phyloP scores from a whole-genome alignment of 2,113 vertebrate genomes.

The Corythoichthys haematopterus region DNA sequence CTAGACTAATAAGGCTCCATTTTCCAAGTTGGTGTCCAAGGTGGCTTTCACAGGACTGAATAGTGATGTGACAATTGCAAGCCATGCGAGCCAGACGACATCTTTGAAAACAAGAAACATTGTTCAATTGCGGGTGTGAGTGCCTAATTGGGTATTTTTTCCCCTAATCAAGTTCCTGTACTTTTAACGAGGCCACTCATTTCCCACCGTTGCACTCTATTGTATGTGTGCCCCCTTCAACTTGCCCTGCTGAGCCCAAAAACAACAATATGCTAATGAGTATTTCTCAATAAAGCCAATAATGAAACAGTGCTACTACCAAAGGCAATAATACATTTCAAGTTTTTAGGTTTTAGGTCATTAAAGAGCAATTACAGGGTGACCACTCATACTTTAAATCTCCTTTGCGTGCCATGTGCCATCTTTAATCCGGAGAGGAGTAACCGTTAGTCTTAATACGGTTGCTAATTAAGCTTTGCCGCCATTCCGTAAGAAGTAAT shows the following conservation, averaged over 20 bases:
- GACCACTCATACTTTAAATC: constrained; percentile 23
- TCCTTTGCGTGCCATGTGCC: constrained; percentile 41
- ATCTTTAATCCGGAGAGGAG: constrained; percentile 59
- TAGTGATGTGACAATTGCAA: constrained; percentile 38
- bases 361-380: background rate
- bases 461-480: constrained; percentile 56
- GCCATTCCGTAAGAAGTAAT: constrained; percentile 52
- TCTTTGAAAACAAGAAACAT: constrained; percentile 53
- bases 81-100: constrained; percentile 9
- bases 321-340: too few species aligned
- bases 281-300: background rate
- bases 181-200: constrained; percentile 42
- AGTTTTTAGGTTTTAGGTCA: background rate
- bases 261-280: constrained; percentile 47
- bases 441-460: constrained; percentile 51
- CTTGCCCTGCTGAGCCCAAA: constrained; percentile 38
- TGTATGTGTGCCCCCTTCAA: constrained; percentile 8
- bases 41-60: constrained; percentile 56
- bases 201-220: constrained; percentile 10
- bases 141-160: constrained; percentile 22
- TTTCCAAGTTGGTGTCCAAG: constrained; percentile 72
- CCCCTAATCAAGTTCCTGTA: constrained; percentile 51
- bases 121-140: constrained; percentile 41
- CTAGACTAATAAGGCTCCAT: constrained; percentile 70
- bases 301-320: background rate